Conservation (phyloP, 2,888 invertebrate genomes). For the Netelia melanura region DNA sequence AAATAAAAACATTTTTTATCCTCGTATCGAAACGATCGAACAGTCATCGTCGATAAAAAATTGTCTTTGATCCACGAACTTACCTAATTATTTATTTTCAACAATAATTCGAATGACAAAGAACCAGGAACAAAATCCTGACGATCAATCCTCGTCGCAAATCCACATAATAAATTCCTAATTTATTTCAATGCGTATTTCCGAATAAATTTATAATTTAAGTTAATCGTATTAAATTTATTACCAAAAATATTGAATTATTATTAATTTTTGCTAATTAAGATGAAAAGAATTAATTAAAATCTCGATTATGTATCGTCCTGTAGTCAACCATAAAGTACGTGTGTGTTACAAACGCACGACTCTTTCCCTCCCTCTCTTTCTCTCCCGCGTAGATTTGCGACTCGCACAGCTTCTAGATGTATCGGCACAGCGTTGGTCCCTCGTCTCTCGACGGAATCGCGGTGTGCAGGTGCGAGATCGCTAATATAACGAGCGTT, state of each 20-base stretch:
- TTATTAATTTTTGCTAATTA: too few species aligned
- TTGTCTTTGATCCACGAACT: too few species aligned
- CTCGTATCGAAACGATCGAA: background rate
- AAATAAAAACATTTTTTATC: background rate
- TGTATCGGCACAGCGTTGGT: conserved; percentile 41
- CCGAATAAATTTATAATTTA: too few species aligned
- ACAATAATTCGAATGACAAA: too few species aligned
- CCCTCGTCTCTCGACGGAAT: conserved; percentile 31
- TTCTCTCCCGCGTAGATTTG: background rate
- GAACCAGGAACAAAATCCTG: too few species aligned
- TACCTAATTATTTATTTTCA: too few species aligned
- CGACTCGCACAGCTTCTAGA: conserved; percentile 12
- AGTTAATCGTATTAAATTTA: too few species aligned
- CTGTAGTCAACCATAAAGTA: conserved; percentile 28
- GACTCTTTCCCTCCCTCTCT: background rate
- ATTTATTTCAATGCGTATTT: too few species aligned
- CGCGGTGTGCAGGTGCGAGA: conserved; percentile 58
- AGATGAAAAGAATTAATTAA: background rate
- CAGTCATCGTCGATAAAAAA: too few species aligned
- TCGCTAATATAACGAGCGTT: conserved; percentile 58
- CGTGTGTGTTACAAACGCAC: conserved; percentile 15
- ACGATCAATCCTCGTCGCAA: too few species aligned
- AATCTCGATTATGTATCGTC: conserved; percentile 20
- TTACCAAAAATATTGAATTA: too few species aligned
- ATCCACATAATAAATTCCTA: too few species aligned